phyloP scores from a whole-genome alignment of 1,140 invertebrate species.

The Harpegnathos saltator region DNA sequence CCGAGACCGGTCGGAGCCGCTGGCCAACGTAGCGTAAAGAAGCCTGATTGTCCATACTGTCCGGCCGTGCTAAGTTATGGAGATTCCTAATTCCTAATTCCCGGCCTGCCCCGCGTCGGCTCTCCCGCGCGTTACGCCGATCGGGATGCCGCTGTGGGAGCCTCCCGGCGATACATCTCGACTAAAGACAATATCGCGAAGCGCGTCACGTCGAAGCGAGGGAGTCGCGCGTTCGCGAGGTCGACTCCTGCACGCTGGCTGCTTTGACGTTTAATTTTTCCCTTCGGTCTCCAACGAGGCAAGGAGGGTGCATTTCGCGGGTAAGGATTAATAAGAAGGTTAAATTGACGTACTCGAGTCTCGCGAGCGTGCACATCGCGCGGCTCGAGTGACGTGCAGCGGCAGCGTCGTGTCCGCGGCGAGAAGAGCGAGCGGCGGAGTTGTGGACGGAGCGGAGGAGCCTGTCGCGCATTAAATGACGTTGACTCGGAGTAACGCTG shows the following conservation, averaged over 20 bases:
- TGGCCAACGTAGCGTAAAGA: conserved; percentile 80
- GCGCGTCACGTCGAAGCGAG: conserved; percentile 26
- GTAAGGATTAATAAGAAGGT: too few species aligned
- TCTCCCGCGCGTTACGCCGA: neutral
- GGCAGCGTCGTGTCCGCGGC: neutral
- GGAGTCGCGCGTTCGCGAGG: neutral
- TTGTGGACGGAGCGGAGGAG: conserved; percentile 62
- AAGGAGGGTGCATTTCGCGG: too few species aligned
- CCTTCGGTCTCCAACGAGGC: too few species aligned
- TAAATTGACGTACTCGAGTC: too few species aligned
- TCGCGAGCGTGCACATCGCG: neutral
- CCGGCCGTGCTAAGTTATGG: conserved; percentile 79
- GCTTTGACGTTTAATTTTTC: too few species aligned
- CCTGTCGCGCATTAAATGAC: conserved; percentile 75
- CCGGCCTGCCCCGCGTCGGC: conserved; percentile 34
- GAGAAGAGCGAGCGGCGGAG: neutral
- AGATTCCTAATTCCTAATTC: conserved; percentile 77
- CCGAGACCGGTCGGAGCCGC: conserved; percentile 44
- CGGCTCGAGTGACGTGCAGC: neutral
- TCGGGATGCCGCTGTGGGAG: conserved; percentile 19
- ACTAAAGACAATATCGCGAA: conserved; percentile 24
- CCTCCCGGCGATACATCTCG: conserved; percentile 26
- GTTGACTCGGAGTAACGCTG: conserved; percentile 80
- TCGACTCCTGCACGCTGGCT: too few species aligned
- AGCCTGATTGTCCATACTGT: conserved; percentile 85